These are phyloP conservation scores for Leucopternis melanops DNA, from an alignment of 2,113 vertebrate genomes.

Conservation along the genomic window DNA sequence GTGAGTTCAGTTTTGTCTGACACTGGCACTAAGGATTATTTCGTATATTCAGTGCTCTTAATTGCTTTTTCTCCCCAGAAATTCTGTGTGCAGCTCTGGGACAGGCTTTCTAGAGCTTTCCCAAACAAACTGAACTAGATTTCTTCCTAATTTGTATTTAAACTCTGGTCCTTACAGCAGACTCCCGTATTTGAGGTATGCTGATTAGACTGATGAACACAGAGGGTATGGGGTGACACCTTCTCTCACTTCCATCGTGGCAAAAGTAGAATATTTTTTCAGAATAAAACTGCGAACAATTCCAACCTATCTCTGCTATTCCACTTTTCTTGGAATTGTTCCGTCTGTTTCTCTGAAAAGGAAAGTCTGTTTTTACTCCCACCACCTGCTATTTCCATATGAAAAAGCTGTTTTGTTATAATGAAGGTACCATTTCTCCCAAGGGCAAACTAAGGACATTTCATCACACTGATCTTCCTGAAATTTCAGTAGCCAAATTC, in stretches of 20 bases:
- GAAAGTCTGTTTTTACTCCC: slow-evolving; percentile 33
- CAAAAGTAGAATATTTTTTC: not conserved
- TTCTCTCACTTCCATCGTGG: not conserved
- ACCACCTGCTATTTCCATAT: slow-evolving; percentile 52
- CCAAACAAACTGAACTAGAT: not conserved
- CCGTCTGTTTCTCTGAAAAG: slow-evolving; percentile 39
- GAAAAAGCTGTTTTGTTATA: slow-evolving; percentile 17
- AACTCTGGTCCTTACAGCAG: not conserved
- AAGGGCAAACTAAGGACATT: slow-evolving; percentile 45
- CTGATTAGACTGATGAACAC: not conserved
- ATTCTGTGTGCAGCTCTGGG: not conserved
- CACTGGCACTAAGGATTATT: slow-evolving; percentile 12
- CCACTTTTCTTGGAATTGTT: slow-evolving; percentile 36
- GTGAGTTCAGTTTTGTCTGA: not conserved
- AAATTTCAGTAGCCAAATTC: not conserved
- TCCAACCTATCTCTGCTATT: not conserved
- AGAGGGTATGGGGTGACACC: not conserved
- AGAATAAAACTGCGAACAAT: not conserved
- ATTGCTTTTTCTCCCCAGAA: not conserved
- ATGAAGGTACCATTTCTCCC: slow-evolving; percentile 1
- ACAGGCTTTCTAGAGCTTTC: not conserved
- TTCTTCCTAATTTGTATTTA: not conserved
- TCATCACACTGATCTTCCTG: not conserved
- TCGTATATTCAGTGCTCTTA: not conserved
- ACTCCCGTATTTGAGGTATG: not conserved